Base-by-base conservation (phyloP, 92 coral and sea anemone species). In the Phymanthus crucifer region DNA sequence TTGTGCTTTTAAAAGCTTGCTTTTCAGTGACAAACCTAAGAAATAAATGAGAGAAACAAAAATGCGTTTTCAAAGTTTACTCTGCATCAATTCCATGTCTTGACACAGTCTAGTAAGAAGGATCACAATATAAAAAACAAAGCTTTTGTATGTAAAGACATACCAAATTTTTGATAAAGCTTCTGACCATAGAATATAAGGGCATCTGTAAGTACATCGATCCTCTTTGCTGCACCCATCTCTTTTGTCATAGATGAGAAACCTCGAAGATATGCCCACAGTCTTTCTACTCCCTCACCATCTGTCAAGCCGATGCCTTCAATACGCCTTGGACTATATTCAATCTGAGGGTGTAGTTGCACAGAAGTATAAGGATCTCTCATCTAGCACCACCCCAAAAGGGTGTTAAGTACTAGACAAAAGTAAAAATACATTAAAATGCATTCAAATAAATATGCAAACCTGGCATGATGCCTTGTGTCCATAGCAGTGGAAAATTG, bases 241-340 rank as follows among this genome's bases (percentile, higher is more conserved):
- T 90, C 94, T 40, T 90, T 87, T 0, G 94, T 90, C 11, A 90
- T 84, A 13, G 40, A 8, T 19, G 89, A 87, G 50, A 72, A 87
- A 16, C 70, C 81, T 36, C 94, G 68, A 1, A 90, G 68, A 43
- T 65, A 90, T 1, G 93, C 45, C 93, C 93, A 90, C 21, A 90
- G 73, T 37, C 90, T 57, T 43, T 90, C 93, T 1, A 67, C 76
- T 16, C 89, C 89, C 69, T 90, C 72, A 0, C 72, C 72, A n/a
- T 52, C 61, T 4, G 61, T 52, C 26, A 52, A 26, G 6, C 61
- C 61, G 2, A 52, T 4, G 18, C 61, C 61, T 52, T 18, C 61
- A 2, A 18, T 18, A 18, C 61, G 61, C 21, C 61, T 52, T 8
- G 61, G 58, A 24, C 9, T 50, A 24, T 50, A 50, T 6, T 52